Conservation (phyloP, 2,113 vertebrate genomes). For the Clupea harengus region DNA sequence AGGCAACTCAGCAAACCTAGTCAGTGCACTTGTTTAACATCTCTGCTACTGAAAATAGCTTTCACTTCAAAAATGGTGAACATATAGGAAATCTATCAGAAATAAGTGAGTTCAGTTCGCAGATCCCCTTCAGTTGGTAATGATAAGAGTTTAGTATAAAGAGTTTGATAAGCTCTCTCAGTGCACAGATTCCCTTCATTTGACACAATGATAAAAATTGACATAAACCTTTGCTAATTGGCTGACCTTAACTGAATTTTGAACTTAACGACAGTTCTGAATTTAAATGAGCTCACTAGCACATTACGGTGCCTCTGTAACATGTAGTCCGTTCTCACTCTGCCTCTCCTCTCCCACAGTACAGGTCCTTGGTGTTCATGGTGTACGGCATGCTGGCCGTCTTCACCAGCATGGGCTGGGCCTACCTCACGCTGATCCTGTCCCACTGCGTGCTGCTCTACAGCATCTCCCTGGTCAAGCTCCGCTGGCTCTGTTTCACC, state of each 20-base stretch:
- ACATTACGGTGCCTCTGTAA: no score
- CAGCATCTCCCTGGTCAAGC: conserved; percentile 80
- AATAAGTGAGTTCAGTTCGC: background rate
- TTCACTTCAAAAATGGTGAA: background rate
- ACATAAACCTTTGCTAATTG: background rate
- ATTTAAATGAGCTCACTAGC: background rate
- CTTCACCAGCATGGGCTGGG: conserved; percentile 83
- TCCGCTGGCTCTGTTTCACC: conserved; percentile 85
- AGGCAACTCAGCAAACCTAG: no score
- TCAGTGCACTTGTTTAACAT: background rate
- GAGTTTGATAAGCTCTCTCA: background rate
- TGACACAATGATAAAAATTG: background rate
- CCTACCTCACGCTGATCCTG: conserved; percentile 84
- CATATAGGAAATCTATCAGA: background rate
- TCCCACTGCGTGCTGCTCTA: conserved; percentile 90
- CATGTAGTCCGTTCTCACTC: background rate
- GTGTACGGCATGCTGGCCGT: conserved; percentile 82
- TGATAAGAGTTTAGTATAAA: no score
- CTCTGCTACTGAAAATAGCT: background rate
- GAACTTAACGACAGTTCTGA: background rate
- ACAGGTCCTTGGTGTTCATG: conserved; percentile 83
- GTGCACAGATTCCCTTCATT: background rate
- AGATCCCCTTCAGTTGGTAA: background rate
- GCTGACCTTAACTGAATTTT: background rate
- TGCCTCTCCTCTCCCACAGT: conserved; percentile 63